Base-by-base conservation (phyloP, 2,797 vertebrate species). In the Argya squamiceps region DNA sequence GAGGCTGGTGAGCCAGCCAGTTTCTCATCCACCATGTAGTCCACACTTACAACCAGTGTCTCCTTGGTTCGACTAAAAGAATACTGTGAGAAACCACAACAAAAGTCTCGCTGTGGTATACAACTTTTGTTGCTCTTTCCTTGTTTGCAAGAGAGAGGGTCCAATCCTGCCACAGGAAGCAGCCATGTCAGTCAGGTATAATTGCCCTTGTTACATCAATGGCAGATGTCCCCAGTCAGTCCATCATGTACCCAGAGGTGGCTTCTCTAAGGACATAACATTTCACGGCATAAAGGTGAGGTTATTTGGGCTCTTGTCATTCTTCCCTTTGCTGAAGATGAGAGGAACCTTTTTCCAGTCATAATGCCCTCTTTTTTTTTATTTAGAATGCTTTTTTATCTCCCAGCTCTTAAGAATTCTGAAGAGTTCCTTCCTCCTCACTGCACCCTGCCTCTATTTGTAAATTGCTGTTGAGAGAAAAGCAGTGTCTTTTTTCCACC, bases 171-270 rank as follows among this genome's bases (percentile, higher is more conserved):
- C 21, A 32, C 32, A 65, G 60, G 46, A 68, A 47, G 24, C 16
- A 34, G 12, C 9, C 4, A 1, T 5, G 29, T 11, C 41, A 47
- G 39, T 46, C 56, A 70, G 24, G 36, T 43, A 36, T 6, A n/a
- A 11, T 39, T 36, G 18, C 11, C 26, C 24, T 24, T 21, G 3
- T 23, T 67, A 34, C 55, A 74, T 23, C 7, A 0, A 65, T 10
- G 12, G 9, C 8, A 56, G 13, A 16, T 19, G 11, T 12, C 43
- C 30, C 46, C 16, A 75, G 36, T 18, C 19, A 59, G 22, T 23
- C 32, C 64, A 32, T 21, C 21, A 8, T 0, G 0, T 24, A n/a
- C 11, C 5, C 18, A 32, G 20, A 86, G 4, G 3, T 26, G 15
- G 8, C 27, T 89, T 74, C 46, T 37, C 20, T 34, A 58, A 87